Evolutionary conservation across 2,888 invertebrate genomes (phyloP).

Genomic region (Acleris emargana): DNA sequence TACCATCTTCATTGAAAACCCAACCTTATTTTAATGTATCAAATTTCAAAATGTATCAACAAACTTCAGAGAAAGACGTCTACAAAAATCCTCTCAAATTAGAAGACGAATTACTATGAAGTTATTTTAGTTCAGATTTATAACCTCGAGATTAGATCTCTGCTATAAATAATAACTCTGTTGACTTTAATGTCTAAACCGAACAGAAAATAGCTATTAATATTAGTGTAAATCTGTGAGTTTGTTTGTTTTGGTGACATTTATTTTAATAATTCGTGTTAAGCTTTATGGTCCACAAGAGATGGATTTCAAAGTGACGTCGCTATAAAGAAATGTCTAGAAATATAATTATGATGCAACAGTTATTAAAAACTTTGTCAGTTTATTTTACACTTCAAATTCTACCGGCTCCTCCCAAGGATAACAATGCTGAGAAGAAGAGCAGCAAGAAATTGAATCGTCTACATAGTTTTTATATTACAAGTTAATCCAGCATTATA

Average conservation of each 20-base stretch:
- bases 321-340: background rate
- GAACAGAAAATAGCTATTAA: conserved; percentile 32
- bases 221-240: conserved; percentile 28
- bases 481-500: too few species aligned
- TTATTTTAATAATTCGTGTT: conserved; percentile 19
- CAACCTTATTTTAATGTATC: background rate
- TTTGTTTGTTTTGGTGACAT: conserved; percentile 28
- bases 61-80: conserved; percentile 11
- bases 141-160: conserved; percentile 28
- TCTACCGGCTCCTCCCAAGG: too few species aligned
- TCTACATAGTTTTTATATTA: too few species aligned
- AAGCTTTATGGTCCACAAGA: conserved; percentile 21
- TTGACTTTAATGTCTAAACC: conserved; percentile 35
- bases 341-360: background rate
- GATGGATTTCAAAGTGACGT: conserved; percentile 16
- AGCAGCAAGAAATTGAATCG: too few species aligned
- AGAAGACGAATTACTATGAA: conserved; percentile 28
- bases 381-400: too few species aligned
- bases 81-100: conserved; percentile 23
- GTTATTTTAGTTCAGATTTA: conserved; percentile 34
- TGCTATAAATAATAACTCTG: conserved; percentile 35
- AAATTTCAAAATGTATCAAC: background rate
- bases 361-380: background rate
- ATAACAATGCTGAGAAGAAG: too few species aligned
- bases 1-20: background rate